Evolutionary conservation across 2,888 invertebrate species (phyloP), one percentile per base, ranked within the genome.

Genomic region (Chirona hameri): DNA sequence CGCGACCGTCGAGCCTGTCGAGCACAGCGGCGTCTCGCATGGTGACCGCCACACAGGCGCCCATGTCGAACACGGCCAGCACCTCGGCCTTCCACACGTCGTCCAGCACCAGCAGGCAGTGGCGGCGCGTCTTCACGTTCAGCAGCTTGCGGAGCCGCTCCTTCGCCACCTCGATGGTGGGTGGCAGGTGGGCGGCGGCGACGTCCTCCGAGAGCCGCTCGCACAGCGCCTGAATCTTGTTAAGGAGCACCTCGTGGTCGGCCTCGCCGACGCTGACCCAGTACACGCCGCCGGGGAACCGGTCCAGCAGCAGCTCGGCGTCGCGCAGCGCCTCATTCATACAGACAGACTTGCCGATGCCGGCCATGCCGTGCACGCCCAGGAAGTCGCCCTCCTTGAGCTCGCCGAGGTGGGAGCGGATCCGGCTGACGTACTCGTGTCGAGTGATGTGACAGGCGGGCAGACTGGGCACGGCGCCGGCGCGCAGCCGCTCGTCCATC

Each of bases 361-460:
- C 94, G n/a, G 92, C 90, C 92, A 93, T 93, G 18, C 94, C 94
- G 87, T 93, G 91, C 24, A 94, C 88, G 0, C 90, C 91, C 4
- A 93, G 87, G 84, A 91, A 91, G 84, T 91, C 89, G 84, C 91
- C 90, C 10, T 91, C 89, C 48, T 88, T 86, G 39, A 93, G 86
- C 1, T 86, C 86, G 81, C 87, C 87, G 60, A 93, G 86, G 82
- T 88, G 89, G n/a, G 85, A 84, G 79, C 89, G 89, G 79, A 93
- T 88, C 85, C 89, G 87, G 83, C 87, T 85, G 85, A 85, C 85
- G 83, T 85, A 72, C 27, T 80, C 82, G 39, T 82, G 83, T n/a
- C 86, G 82, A 82, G 85, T 85, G 7, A 86, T 84, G 69, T 83
- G 82, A n/a, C n/a, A n/a, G n/a, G 80, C 69, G 0, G 86, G 85